Conservation (phyloP, 2,113 vertebrate genomes). For the Sorex araneus region DNA sequence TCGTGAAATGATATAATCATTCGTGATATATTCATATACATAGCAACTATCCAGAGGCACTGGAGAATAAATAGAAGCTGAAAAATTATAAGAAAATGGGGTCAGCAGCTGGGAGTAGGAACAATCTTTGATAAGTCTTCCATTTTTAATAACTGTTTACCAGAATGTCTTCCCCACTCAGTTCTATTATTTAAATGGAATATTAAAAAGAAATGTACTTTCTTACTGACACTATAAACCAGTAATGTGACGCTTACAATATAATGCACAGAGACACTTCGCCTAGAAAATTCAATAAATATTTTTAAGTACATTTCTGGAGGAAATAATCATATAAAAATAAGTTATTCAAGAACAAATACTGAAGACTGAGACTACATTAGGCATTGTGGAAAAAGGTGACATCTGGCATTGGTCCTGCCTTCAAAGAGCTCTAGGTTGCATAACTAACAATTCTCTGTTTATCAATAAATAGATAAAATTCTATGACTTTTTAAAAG, state of each 20-base stretch:
- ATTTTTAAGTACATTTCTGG: not conserved
- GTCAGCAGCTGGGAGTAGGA: not conserved
- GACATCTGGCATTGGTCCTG: not conserved
- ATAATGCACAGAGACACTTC: not conserved
- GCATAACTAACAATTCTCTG: not conserved
- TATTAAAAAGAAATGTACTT: not conserved
- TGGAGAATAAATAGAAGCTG: not conserved
- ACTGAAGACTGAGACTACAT: not conserved
- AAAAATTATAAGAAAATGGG: not conserved
- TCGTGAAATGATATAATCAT: too few species aligned
- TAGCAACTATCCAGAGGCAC: not conserved
- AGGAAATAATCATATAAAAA: conserved; percentile 34
- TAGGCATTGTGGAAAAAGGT: not conserved
- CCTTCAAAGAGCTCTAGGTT: not conserved
- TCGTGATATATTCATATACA: not conserved
- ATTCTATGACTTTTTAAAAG: not conserved
- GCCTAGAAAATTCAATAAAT: not conserved
- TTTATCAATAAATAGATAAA: not conserved
- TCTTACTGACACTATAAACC: not conserved
- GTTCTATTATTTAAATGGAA: not conserved
- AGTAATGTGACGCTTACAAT: not conserved
- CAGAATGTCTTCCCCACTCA: not conserved
- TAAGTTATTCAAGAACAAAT: conserved; percentile 13
- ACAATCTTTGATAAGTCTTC: not conserved
- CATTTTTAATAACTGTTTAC: not conserved